Conservation (phyloP, 2,888 invertebrate genomes). For the Drosophila birchii region DNA sequence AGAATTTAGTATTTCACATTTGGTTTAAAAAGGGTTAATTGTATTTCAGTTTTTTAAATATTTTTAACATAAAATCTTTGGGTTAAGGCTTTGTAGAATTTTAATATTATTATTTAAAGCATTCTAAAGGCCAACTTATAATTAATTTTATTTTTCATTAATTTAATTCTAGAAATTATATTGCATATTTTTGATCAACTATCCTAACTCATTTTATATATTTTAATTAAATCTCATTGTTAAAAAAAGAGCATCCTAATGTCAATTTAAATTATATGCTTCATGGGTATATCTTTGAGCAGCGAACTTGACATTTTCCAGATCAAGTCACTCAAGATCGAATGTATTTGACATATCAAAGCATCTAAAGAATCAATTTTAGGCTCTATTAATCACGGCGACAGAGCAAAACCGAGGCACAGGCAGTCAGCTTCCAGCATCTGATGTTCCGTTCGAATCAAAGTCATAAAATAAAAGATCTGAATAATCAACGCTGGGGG, state of each 20-base stretch:
- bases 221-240: neutral
- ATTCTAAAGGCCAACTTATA: too few relatives aligned
- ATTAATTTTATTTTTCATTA: too few relatives aligned
- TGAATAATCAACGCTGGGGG: constrained; percentile 65
- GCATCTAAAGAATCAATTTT: constrained; percentile 29
- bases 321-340: constrained; percentile 14
- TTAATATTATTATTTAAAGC: too few relatives aligned
- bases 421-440: neutral
- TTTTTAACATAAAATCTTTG: too few relatives aligned
- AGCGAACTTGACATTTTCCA: constrained; percentile 46
- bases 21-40: too few relatives aligned
- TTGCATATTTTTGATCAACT: too few relatives aligned
- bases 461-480: constrained; percentile 37
- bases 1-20: too few relatives aligned
- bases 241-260: neutral
- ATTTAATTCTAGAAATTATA: too few relatives aligned
- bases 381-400: constrained; percentile 41
- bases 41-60: too few relatives aligned
- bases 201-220: neutral
- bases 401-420: constrained; percentile 2
- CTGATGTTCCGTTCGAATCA: constrained; percentile 26
- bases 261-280: neutral
- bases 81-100: too few relatives aligned
- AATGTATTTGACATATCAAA: neutral
- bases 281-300: neutral